Base-by-base conservation (phyloP, 2,113 vertebrate species). In the Gobius niger region DNA sequence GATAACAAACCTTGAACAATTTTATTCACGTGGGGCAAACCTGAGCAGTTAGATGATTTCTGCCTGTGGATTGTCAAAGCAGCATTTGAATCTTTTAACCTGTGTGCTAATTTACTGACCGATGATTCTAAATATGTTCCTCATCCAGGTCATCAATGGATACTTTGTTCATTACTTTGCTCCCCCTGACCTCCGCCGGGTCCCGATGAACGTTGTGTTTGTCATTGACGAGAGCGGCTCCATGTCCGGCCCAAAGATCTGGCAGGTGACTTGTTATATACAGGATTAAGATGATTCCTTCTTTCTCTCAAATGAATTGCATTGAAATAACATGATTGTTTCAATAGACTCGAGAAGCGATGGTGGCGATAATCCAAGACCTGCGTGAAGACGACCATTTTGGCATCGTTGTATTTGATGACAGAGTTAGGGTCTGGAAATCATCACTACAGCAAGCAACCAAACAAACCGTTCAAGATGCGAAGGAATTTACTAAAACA, bases 131-230 rank as follows among this genome's bases (percentile, higher is more conserved):
- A 34, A 34, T 34, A 34, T 24, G 24, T 34, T 34, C 24, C 24
- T 34, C 24, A 34, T 34, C 24, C 85, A 94, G 93, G 76, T 93
- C 66, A 87, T 89, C 44, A 93, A 94, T 11, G 92, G 92, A 44
- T 92, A 93, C 70, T 94, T 94, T 84, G 93, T 94, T 56, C 93
- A 94, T 71, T 93, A 85, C 75, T 94, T 93, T 77, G 89, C 92
- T 52, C 93, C 93, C 0, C 40, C 63, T 42, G 68, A 85, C 60
- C 64, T 94, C 50, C 71, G 61, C 7, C 64, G 74, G 71, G 63
- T 94, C 40, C 87, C 88, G 14, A 92, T 92, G 78, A 93, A 91
- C 61, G 87, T 93, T 14, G 87, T 85, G 44, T 93, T 94, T 91
- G 87, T 93, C n/a, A 92, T 93, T 9, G 93, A 94, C 60, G 72